Percentiles rank a stretch among this genome's conserved stretches.
These are phyloP conservation scores for Microvelia longipes DNA, from an alignment of 1,140 invertebrate genomes.

Conservation along the genomic window DNA sequence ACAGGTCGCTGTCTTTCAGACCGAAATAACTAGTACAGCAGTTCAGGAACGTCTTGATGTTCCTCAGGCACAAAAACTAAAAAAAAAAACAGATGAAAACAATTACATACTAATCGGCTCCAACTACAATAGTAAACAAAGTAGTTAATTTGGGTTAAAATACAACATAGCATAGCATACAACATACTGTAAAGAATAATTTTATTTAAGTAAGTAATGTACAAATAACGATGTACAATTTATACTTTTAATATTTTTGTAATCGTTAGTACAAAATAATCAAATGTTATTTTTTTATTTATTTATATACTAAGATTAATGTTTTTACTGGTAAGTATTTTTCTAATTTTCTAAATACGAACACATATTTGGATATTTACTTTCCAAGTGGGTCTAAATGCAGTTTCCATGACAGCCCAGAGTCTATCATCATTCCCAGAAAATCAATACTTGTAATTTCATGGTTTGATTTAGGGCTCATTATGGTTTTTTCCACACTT, in stretches of 20 bases:
- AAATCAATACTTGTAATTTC: background rate
- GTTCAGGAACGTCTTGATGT: constrained; percentile 80
- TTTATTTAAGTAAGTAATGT: too few relatives aligned
- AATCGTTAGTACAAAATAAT: too few relatives aligned
- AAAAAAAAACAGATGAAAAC: constrained; percentile 27
- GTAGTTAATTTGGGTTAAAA: too few relatives aligned
- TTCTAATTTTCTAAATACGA: background rate
- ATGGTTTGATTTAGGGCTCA: background rate
- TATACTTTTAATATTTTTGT: too few relatives aligned
- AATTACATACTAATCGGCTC: too few relatives aligned
- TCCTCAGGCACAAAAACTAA: constrained; percentile 86
- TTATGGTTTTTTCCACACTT: background rate
- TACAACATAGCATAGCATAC: too few relatives aligned
- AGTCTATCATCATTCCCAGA: background rate
- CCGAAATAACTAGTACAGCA: constrained; percentile 68
- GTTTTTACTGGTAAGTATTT: background rate
- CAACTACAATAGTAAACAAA: too few relatives aligned
- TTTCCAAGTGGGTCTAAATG: background rate
- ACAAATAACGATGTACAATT: too few relatives aligned
- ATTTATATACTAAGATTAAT: background rate
- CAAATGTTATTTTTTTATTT: too few relatives aligned
- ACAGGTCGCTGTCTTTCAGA: constrained; percentile 70
- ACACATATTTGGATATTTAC: background rate
- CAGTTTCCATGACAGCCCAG: background rate
- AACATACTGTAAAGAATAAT: too few relatives aligned